phyloP scores from a whole-genome alignment of 1,140 invertebrate genomes.

The Acromyrmex charruanus region DNA sequence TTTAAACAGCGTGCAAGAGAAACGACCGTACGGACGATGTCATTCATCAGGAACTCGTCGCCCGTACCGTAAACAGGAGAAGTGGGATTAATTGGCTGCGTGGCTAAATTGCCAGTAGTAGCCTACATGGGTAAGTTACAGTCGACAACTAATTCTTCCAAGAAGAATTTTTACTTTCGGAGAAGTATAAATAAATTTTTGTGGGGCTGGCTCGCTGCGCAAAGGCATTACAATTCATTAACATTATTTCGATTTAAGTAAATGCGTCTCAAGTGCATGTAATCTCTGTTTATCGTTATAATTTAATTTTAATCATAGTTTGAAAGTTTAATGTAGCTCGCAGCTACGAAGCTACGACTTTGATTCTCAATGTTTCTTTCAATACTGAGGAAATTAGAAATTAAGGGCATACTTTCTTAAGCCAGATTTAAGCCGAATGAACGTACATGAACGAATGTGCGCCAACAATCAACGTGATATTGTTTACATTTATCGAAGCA shows the following conservation, averaged over 20 bases:
- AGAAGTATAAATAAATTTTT: not conserved
- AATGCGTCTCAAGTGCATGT: conserved; percentile 3
- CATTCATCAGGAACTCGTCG: conserved; percentile 7
- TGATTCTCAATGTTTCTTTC: conserved; percentile 19
- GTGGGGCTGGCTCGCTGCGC: not conserved
- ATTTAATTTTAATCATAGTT: conserved; percentile 8
- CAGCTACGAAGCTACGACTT: conserved; percentile 1
- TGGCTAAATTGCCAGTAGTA: conserved; percentile 31
- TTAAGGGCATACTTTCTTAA: not conserved
- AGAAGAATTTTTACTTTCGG: conserved; percentile 13
- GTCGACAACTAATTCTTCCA: conserved; percentile 23
- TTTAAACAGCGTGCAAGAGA: not conserved
- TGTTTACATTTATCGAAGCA: not conserved
- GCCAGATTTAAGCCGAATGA: not conserved
- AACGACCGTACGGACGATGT: not conserved
- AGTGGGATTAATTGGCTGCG: conserved; percentile 46
- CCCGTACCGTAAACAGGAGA: conserved; percentile 11
- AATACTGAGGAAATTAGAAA: not conserved
- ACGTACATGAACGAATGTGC: too few relatives aligned
- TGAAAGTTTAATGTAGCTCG: not conserved
- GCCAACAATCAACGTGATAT: not conserved
- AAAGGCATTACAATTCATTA: not conserved
- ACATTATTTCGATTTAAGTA: conserved; percentile 12
- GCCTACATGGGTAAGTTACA: conserved; percentile 23
- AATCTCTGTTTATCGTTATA: conserved; percentile 5